Base-by-base conservation (phyloP, 2,888 invertebrate species). In the Calephelis perditalis region DNA sequence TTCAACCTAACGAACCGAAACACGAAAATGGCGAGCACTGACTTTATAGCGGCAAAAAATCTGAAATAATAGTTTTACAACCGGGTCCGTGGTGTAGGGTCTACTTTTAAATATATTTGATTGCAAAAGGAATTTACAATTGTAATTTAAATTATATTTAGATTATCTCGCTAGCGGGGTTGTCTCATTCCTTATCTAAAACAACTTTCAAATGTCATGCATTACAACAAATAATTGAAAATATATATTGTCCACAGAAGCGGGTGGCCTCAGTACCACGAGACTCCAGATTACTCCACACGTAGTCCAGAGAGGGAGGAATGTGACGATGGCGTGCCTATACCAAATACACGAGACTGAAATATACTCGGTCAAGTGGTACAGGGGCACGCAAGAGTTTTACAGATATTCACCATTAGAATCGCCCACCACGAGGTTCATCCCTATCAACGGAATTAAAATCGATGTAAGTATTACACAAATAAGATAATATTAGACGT, bases 291-390 rank as follows among this genome's bases (percentile, higher is more conserved):
- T 96, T 72, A 92, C 92, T 68, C 96, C 96, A 11, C 92, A 93
- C 58, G 93, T 94, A 58, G 96, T 95, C 43, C 93, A 95, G 73
- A 91, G 93, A 63, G 93, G 94, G 15, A 92, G 93, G 61, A 92
- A 94, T 79, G 95, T 94, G 56, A 93, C 94, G 35, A 91, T 96
- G 78, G 91, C 92, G 35, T 97, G 96, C 80, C 83, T 94, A 67
- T 96, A 96, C 84, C 94, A 96, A 78, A 87, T 95, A 69, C 94
- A 95, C 73, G 93, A 93, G 55, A 94, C 93, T 63, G 94, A 94
- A 7, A 92, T 97, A 62, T 96, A 96, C 83, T 94, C 96, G 0
- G 95, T 96, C 62, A 96, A 96, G 91, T 97, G 96, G 95, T 97
- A 96, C 91, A 93, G 94, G 71, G 96, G 96, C 52, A 92, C 88